Evolutionary conservation across 2,888 invertebrate species (phyloP).

Genomic region (Papilio protenor): DNA sequence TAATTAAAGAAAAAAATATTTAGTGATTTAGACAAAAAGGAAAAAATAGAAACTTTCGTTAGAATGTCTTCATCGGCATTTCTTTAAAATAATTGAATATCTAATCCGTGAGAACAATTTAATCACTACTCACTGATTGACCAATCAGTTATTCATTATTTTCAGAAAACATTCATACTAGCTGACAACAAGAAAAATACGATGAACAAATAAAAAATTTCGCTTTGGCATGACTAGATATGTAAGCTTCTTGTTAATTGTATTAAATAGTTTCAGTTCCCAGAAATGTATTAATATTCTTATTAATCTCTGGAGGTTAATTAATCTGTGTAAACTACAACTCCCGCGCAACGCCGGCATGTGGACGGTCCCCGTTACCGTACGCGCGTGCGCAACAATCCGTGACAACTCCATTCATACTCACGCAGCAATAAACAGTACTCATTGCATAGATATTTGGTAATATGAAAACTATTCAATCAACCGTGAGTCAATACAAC

Average conservation of each 20-base stretch:
- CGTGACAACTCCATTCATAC: constrained; percentile 56
- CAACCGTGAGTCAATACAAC: not conserved
- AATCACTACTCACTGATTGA: not conserved
- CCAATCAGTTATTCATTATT: not conserved
- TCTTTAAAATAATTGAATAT: no score
- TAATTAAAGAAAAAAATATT: no score
- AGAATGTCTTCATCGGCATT: no score
- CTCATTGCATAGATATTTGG: constrained; percentile 34
- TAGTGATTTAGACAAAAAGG: no score
- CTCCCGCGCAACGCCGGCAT: constrained; percentile 50
- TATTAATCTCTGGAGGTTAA: constrained; percentile 47
- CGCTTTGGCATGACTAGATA: not conserved
- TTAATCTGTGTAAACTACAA: constrained; percentile 49
- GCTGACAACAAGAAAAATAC: not conserved
- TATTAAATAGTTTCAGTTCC: not conserved
- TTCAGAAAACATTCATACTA: not conserved
- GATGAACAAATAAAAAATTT: not conserved
- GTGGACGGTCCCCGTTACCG: constrained; percentile 49
- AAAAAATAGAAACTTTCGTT: no score
- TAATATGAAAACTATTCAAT: constrained; percentile 11
- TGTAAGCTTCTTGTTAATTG: not conserved
- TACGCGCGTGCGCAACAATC: constrained; percentile 54
- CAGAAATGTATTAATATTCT: not conserved
- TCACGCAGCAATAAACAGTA: constrained; percentile 45
- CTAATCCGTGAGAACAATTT: not conserved